Percentiles rank a stretch among this genome's conserved stretches.
Evolutionary conservation across 2,113 vertebrate genomes (phyloP).

Genomic region (Falco punctatus): DNA sequence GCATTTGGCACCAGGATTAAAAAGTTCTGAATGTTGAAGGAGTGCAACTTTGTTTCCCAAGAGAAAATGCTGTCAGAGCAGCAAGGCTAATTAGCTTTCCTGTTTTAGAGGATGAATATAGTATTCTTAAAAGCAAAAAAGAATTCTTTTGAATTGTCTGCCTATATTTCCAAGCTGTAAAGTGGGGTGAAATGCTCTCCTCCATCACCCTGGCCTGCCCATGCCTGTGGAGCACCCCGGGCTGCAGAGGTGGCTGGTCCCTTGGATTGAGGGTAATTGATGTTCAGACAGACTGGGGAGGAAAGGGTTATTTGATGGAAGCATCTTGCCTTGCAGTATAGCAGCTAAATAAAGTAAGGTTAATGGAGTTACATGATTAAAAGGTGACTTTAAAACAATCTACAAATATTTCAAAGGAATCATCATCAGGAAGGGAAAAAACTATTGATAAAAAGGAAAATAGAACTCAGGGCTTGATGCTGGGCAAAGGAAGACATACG

Average conservation of each 20-base stretch:
- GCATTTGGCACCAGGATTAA: constrained; percentile 10
- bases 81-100: constrained; percentile 21
- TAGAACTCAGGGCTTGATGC: neutral
- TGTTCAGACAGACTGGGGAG: neutral
- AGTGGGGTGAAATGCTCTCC: neutral
- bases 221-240: fast-evolving
- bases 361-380: constrained; percentile 37
- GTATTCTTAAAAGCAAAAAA: neutral
- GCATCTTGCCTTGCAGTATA: neutral
- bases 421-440: neutral
- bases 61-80: constrained; percentile 26
- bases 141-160: neutral
- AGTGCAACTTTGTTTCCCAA: neutral
- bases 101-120: neutral
- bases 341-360: constrained; percentile 31
- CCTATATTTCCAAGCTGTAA: neutral
- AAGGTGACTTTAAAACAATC: constrained; percentile 7
- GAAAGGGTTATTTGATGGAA: neutral
- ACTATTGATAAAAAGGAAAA: neutral
- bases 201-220: neutral
- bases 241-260: neutral
- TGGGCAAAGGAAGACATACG: neutral
- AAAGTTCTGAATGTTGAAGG: constrained; percentile 26
- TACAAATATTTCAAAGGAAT: neutral
- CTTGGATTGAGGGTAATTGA: neutral